A percentile compares a stretch with the other conserved stretches of the same genome.
These are phyloP conservation scores for Trachurus trachurus DNA, from an alignment of 2,797 vertebrate genomes.

Conservation along the genomic window DNA sequence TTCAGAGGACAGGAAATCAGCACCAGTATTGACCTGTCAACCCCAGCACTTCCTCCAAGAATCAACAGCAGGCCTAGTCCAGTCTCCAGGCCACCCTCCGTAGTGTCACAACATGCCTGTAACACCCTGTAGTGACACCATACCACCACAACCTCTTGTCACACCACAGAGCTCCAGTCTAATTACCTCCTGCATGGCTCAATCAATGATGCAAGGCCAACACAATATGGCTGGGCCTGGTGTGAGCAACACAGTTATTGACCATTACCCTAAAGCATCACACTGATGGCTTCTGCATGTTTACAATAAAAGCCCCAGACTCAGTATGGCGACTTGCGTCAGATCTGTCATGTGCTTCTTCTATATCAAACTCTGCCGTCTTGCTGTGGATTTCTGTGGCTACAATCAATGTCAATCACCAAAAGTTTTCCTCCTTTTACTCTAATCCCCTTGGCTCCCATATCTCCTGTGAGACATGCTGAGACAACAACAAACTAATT, in stretches of 20 bases:
- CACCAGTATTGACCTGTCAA: slow-evolving; percentile 76
- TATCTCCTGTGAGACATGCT: slow-evolving; percentile 18
- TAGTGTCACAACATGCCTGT: slow-evolving; percentile 60
- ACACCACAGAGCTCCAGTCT: slow-evolving; percentile 77
- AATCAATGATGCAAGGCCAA: slow-evolving; percentile 84
- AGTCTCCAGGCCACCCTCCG: slow-evolving; percentile 39
- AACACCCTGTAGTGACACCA: slow-evolving; percentile 75
- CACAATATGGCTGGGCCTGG: slow-evolving; percentile 74
- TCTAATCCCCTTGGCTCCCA: slow-evolving; percentile 13
- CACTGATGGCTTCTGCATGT: slow-evolving; percentile 76
- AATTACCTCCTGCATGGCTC: slow-evolving; percentile 83
- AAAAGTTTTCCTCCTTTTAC: slow-evolving; percentile 56
- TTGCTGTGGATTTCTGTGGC: slow-evolving; percentile 59
- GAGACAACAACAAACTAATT: background rate
- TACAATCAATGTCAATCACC: slow-evolving; percentile 76
- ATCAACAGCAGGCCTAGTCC: slow-evolving; percentile 50
- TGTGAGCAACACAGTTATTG: slow-evolving; percentile 76
- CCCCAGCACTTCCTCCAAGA: slow-evolving; percentile 58
- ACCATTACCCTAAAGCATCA: slow-evolving; percentile 73
- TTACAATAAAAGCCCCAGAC: slow-evolving; percentile 67
- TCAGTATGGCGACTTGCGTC: slow-evolving; percentile 60
- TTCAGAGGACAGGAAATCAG: slow-evolving; percentile 75
- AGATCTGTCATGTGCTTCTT: slow-evolving; percentile 54
- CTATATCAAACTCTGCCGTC: slow-evolving; percentile 58
- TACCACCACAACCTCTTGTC: slow-evolving; percentile 75